Evolutionary conservation across 1,140 invertebrate species (phyloP).

Genomic region (Bombus confusus): DNA sequence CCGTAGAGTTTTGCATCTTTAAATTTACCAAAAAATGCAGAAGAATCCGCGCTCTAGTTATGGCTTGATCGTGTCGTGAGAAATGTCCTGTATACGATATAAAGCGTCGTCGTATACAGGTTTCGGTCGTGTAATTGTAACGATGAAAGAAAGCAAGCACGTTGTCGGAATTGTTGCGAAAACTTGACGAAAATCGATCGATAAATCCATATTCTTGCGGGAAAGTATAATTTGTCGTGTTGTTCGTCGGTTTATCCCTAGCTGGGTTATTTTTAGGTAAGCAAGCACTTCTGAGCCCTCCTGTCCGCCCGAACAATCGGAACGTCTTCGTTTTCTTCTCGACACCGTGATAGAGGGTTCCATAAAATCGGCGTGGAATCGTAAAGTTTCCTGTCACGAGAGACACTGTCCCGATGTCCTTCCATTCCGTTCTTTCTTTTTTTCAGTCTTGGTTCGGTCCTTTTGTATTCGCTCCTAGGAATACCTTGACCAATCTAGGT

Average conservation of each 20-base stretch:
- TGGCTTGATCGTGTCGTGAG: too few relatives aligned
- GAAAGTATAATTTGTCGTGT: not conserved
- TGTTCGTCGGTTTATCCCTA: not conserved
- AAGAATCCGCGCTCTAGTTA: too few relatives aligned
- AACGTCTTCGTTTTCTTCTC: not conserved
- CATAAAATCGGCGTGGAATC: conserved; percentile 18
- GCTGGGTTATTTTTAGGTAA: not conserved
- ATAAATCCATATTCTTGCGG: not conserved
- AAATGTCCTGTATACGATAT: too few relatives aligned
- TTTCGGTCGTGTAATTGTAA: too few relatives aligned
- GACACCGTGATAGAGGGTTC: not conserved
- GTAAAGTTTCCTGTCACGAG: conserved; percentile 24
- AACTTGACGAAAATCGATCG: not conserved
- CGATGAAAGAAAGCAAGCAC: too few relatives aligned
- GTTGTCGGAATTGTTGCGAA: conserved; percentile 12
- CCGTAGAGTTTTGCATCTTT: too few relatives aligned
- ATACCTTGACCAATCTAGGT: conserved; percentile 17
- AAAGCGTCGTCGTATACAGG: too few relatives aligned
- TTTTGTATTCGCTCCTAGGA: conserved; percentile 20
- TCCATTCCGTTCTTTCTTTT: not conserved
- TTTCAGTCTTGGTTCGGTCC: too few relatives aligned
- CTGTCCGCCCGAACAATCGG: not conserved
- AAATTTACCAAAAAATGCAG: too few relatives aligned
- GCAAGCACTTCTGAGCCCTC: too few relatives aligned
- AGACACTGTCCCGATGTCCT: conserved; percentile 12